Conservation (phyloP, 2,888 invertebrate genomes). For the Agrochola lota region DNA sequence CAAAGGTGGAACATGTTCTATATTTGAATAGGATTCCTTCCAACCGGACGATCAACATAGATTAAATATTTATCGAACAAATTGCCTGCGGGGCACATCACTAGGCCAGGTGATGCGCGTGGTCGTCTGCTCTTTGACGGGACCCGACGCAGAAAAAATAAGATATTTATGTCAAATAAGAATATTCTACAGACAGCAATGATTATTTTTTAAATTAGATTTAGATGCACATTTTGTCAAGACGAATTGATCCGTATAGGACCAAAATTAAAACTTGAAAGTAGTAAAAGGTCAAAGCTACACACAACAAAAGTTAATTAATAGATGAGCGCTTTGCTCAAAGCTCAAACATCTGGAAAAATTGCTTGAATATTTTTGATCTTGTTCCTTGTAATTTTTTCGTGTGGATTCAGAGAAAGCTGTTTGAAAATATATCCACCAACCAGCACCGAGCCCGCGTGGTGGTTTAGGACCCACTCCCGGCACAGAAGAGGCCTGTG, state of each 20-base stretch:
- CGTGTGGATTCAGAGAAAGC: neutral
- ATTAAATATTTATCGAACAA: constrained; percentile 58
- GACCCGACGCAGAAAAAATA: constrained; percentile 59
- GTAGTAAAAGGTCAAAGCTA: neutral
- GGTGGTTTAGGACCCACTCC: too few relatives aligned
- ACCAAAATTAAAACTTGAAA: constrained; percentile 17
- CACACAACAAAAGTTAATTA: neutral
- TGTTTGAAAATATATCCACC: neutral
- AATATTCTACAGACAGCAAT: constrained; percentile 29
- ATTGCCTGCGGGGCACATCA: constrained; percentile 72
- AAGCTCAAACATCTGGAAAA: neutral
- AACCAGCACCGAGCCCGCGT: too few relatives aligned
- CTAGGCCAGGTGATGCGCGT: constrained; percentile 87
- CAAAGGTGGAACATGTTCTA: constrained; percentile 25
- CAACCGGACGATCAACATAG: constrained; percentile 12
- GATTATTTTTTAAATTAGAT: constrained; percentile 2
- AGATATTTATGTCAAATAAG: constrained; percentile 62
- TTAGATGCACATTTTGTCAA: neutral
- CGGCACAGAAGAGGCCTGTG: too few relatives aligned
- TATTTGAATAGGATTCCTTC: constrained; percentile 49
- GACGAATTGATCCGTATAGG: neutral
- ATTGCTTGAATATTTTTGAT: neutral
- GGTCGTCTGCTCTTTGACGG: constrained; percentile 77
- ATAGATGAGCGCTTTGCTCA: neutral
- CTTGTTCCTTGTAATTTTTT: neutral